These are phyloP conservation scores for Orchesella cincta DNA, from an alignment of 1,140 invertebrate species.

Conservation along the genomic window DNA sequence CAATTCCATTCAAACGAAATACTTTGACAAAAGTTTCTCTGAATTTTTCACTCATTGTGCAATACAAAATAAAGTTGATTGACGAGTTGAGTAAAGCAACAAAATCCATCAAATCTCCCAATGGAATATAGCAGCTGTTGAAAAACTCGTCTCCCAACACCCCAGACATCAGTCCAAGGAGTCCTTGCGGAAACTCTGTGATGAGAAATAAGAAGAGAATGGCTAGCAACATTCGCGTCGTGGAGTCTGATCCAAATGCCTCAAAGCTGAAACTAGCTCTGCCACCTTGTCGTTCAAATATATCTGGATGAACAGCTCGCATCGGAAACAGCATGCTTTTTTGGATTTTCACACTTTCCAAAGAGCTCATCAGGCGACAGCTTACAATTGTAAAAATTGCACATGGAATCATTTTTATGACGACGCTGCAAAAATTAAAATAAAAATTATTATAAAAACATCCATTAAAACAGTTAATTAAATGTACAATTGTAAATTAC, in stretches of 20 bases:
- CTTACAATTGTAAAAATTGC: constrained; percentile 76
- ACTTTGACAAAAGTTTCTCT: constrained; percentile 78
- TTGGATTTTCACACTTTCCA: constrained; percentile 57
- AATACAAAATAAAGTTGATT: constrained; percentile 70
- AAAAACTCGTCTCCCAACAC: constrained; percentile 73
- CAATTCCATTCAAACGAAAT: constrained; percentile 55
- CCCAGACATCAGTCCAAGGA: constrained; percentile 75
- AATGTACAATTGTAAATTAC: constrained; percentile 53
- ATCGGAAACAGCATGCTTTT: constrained; percentile 51
- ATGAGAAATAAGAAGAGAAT: constrained; percentile 86
- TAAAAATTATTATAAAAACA: too few species aligned
- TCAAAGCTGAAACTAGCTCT: constrained; percentile 58
- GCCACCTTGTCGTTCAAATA: constrained; percentile 5
- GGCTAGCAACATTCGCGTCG: constrained; percentile 89
- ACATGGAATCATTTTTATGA: constrained; percentile 84
- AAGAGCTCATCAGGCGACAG: constrained; percentile 72
- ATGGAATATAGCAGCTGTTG: constrained; percentile 68
- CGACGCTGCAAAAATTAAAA: constrained; percentile 70
- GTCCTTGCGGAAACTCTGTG: constrained; percentile 82
- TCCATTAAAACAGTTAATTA: too few species aligned
- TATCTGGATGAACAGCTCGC: too few species aligned
- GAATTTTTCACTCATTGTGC: constrained; percentile 87
- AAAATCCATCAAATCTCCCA: constrained; percentile 68
- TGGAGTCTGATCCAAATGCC: constrained; percentile 71
- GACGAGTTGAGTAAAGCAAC: constrained; percentile 67